Evolutionary conservation across 2,113 vertebrate genomes (phyloP).

Genomic region (Podarcis raffonei): DNA sequence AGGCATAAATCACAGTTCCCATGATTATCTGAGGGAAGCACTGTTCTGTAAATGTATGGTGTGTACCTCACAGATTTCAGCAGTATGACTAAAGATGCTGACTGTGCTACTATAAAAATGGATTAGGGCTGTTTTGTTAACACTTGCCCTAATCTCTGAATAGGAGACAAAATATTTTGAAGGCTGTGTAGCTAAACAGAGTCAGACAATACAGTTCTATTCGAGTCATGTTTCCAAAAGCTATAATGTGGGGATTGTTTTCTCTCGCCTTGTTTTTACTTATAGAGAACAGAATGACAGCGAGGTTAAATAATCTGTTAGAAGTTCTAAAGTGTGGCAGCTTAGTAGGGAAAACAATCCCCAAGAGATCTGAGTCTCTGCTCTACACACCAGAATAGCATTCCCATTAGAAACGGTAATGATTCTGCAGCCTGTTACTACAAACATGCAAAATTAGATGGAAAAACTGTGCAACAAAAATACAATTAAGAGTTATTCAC

Average conservation of each 20-base stretch:
- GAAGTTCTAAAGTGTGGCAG: background rate
- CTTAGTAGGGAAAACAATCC: background rate
- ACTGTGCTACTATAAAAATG: background rate
- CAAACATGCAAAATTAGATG: slow-evolving; percentile 20
- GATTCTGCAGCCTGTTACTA: slow-evolving; percentile 5
- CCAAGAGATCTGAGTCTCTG: background rate
- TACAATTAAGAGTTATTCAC: slow-evolving; percentile 25
- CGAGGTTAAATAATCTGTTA: background rate
- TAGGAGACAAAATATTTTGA: background rate
- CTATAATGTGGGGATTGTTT: background rate
- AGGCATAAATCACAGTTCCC: too few species aligned
- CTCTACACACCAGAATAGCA: background rate
- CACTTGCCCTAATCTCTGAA: background rate
- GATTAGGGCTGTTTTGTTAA: background rate
- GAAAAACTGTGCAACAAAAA: slow-evolving; percentile 2
- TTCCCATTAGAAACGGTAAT: background rate
- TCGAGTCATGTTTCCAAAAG: background rate
- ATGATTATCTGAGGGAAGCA: too few species aligned
- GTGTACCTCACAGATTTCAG: background rate
- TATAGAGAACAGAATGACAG: background rate
- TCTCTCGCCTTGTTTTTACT: background rate
- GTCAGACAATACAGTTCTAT: background rate
- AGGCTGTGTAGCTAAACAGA: background rate
- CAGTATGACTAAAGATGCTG: background rate
- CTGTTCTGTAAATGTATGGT: too few species aligned